Conservation (phyloP, 2,888 invertebrate species). For the Mythimna lalbum region DNA sequence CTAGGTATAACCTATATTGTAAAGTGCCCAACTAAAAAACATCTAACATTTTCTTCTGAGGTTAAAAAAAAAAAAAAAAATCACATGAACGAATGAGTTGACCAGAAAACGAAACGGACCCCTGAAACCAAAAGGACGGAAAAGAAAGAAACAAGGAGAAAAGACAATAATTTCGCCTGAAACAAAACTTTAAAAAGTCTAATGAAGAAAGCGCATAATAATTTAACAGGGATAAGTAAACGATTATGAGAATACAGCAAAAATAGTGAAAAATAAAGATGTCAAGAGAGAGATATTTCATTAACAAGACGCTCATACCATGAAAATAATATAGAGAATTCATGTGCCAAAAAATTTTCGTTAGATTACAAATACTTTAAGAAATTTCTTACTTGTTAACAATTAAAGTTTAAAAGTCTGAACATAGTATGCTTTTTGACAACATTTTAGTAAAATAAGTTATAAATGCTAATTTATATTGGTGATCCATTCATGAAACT, state of each 20-base stretch:
- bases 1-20: not conserved
- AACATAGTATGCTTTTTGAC: not conserved
- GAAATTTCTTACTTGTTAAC: too few species aligned
- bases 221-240: not conserved
- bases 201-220: not conserved
- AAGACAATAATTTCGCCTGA: not conserved
- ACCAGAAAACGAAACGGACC: not conserved
- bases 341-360: not conserved
- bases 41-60: not conserved
- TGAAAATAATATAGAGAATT: not conserved
- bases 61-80: not conserved
- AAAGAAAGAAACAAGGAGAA: not conserved
- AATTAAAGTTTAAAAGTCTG: not conserved
- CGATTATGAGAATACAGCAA: too few species aligned
- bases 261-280: not conserved
- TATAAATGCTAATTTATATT: constrained; percentile 3
- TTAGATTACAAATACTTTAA: not conserved
- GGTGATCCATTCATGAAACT: constrained; percentile 67
- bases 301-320: not conserved
- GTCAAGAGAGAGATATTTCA: too few species aligned
- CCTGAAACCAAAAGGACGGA: not conserved
- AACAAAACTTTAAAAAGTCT: constrained; percentile 6
- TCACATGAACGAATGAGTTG: not conserved
- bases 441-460: not conserved
- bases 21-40: not conserved